A percentile compares a stretch with the other conserved stretches of the same genome.
Conservation (phyloP, 2,113 vertebrate genomes). For the Periophthalmus modestus region DNA sequence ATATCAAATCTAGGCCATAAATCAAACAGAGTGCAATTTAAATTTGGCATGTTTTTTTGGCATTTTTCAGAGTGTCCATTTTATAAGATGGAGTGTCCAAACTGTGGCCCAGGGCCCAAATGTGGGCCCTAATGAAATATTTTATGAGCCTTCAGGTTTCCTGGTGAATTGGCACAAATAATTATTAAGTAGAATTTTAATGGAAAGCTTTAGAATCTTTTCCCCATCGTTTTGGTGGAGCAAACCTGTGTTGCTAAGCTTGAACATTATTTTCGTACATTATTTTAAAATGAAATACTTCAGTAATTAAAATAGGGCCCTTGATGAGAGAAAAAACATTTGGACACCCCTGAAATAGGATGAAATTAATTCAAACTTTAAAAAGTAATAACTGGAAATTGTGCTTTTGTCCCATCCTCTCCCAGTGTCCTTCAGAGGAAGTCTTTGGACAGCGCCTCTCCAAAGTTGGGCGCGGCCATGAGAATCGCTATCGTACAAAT, state of each 20-base stretch:
- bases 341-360: not conserved
- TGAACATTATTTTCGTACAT: too few relatives aligned
- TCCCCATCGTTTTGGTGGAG: too few relatives aligned
- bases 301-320: too few relatives aligned
- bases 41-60: not conserved
- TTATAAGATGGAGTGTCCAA: not conserved
- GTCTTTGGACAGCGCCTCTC: conserved; percentile 80
- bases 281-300: too few relatives aligned
- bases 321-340: not conserved
- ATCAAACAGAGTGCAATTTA: not conserved
- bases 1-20: not conserved
- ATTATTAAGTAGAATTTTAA: too few relatives aligned
- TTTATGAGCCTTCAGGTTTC: too few relatives aligned
- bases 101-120: not conserved
- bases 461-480: conserved; percentile 83
- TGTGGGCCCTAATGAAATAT: too few relatives aligned
- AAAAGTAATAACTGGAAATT: conserved; percentile 22
- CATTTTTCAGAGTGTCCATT: not conserved
- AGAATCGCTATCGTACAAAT: conserved; percentile 84
- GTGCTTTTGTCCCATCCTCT: conserved; percentile 45
- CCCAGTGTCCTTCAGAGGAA: conserved; percentile 69
- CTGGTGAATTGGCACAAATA: too few relatives aligned
- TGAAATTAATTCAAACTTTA: not conserved
- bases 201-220: too few relatives aligned
- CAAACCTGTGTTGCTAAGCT: too few relatives aligned